Evolutionary conservation across 2,113 vertebrate genomes (phyloP).

Genomic region (Nanorana parkeri): DNA sequence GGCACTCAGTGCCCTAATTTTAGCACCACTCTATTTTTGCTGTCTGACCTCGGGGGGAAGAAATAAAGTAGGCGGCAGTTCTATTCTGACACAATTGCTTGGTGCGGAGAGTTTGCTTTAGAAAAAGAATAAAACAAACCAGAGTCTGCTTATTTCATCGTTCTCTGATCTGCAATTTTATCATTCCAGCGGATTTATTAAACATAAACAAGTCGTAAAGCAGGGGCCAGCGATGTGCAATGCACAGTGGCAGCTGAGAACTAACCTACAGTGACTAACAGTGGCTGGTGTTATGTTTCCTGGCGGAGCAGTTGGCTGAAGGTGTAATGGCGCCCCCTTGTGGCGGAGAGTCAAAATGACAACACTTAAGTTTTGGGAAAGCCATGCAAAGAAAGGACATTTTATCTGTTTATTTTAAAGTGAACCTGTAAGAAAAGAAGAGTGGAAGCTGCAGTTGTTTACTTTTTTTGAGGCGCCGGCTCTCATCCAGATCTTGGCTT

Average conservation of each 20-base stretch:
- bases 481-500: too few species aligned
- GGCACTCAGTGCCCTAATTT: too few species aligned
- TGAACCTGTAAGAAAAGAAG: too few species aligned
- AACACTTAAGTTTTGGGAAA: too few species aligned
- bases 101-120: not conserved
- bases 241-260: constrained; percentile 10
- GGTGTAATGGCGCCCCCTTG: not conserved
- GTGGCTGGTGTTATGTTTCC: not conserved
- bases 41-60: not conserved
- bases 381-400: too few species aligned
- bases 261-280: not conserved
- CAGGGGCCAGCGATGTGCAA: constrained; percentile 20
- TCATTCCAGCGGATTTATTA: constrained; percentile 43
- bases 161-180: constrained; percentile 38
- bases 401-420: too few species aligned
- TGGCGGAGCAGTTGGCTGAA: not conserved
- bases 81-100: not conserved
- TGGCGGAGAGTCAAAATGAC: not conserved
- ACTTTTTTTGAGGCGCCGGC: too few species aligned
- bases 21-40: too few species aligned
- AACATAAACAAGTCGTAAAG: constrained; percentile 43
- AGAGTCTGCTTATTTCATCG: constrained; percentile 29
- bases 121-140: constrained; percentile 12
- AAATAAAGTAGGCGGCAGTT: not conserved
- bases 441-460: too few species aligned